A percentile compares a stretch with the other conserved stretches of the same genome.
Evolutionary conservation across 2,797 vertebrate species (phyloP).

Genomic region (Chelidonichthys spinosus): DNA sequence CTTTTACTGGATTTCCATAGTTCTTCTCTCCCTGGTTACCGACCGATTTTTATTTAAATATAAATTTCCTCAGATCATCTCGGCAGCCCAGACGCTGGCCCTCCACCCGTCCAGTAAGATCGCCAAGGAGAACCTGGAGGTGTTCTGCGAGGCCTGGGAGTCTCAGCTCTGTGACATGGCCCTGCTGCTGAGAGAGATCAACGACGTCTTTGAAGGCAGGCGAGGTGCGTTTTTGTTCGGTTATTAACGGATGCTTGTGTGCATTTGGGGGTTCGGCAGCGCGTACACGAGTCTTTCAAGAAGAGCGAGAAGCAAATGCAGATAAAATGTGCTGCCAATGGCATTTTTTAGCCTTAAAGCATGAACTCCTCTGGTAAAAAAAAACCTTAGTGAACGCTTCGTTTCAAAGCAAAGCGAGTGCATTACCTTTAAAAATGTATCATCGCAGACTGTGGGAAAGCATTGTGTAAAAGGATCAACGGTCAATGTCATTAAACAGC

Average conservation of each 20-base stretch:
- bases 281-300: background rate
- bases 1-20: background rate
- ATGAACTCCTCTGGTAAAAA: slow-evolving; percentile 22
- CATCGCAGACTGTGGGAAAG: slow-evolving; percentile 29
- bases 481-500: slow-evolving; percentile 36
- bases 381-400: slow-evolving; percentile 15
- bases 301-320: background rate
- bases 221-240: slow-evolving; percentile 85
- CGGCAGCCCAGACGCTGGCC: slow-evolving; percentile 95
- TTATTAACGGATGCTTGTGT: background rate
- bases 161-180: slow-evolving; percentile 97
- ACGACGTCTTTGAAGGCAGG: slow-evolving; percentile 93
- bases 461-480: slow-evolving; percentile 30
- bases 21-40: background rate
- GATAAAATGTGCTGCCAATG: background rate
- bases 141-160: slow-evolving; percentile 99
- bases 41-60: background rate
- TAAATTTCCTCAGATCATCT: slow-evolving; percentile 88
- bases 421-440: slow-evolving; percentile 38
- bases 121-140: slow-evolving; percentile 98
- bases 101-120: slow-evolving; percentile 98
- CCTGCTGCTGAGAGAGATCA: slow-evolving; percentile 93
- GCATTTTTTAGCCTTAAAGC: slow-evolving; percentile 29
- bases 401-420: slow-evolving; percentile 9
- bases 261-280: slow-evolving; percentile 10